Conservation (phyloP, 2,888 invertebrate genomes). For the Calliopum simillimum region DNA sequence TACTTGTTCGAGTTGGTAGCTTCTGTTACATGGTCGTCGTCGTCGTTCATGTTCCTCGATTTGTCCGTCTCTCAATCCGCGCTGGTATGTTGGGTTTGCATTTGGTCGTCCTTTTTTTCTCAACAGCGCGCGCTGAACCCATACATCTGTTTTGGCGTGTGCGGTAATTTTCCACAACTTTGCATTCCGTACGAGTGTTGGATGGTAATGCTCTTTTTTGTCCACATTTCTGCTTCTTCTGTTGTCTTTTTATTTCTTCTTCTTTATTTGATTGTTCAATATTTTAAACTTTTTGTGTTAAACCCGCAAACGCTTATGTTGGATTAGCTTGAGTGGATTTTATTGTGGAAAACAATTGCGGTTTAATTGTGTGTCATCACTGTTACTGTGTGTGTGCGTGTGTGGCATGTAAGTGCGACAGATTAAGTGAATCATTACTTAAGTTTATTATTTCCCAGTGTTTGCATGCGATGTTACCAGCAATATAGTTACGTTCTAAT, state of each 20-base stretch:
- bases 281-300: background rate
- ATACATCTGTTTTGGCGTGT: background rate
- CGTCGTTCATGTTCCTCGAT: background rate
- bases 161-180: constrained; percentile 4
- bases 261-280: constrained; percentile 1
- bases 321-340: constrained; percentile 37
- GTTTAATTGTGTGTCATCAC: constrained; percentile 34
- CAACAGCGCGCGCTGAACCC: background rate
- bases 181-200: background rate
- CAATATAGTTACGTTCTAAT: too few species aligned
- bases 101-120: background rate
- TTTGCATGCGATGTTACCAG: too few species aligned
- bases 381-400: constrained; percentile 3
- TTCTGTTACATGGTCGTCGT: background rate
- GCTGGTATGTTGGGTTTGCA: background rate
- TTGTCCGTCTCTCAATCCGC: background rate
- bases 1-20: constrained; percentile 3
- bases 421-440: too few species aligned
- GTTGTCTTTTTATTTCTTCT: background rate
- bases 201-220: constrained; percentile 1
- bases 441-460: too few species aligned
- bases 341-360: constrained; percentile 37
- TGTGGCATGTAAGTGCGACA: too few species aligned
- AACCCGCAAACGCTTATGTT: constrained; percentile 33
- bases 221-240: background rate